Evolutionary conservation across 1,140 invertebrate species (phyloP), one percentile per base, ranked within the genome.

Genomic region (Calosoma granatense): DNA sequence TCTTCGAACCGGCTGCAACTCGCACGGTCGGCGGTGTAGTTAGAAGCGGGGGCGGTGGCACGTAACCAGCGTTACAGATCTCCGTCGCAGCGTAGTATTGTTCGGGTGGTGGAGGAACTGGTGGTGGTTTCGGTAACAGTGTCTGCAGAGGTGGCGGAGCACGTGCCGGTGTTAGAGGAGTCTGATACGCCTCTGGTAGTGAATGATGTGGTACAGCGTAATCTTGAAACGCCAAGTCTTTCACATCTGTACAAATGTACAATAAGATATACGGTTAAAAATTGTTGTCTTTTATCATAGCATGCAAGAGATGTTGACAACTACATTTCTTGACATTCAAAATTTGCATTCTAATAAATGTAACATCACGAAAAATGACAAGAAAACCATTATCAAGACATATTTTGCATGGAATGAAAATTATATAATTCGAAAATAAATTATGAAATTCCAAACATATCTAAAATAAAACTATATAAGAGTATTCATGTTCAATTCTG

Each of bases 11-110:
- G n/a, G 26, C n/a, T n/a, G n/a, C n/a, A n/a, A 36, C 26, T 36
- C 66, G 57, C 20, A 67, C 62, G 1, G 67, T 64, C 2, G 68
- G 66, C 41, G 68, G 67, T 11, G 66, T 69, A 22, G 63, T 65
- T 20, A 65, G 54, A 21, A 66, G 68, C 14, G 68, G 68, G 11
- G 69, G 66, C 2, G 67, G 67, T 20, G 67, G 67, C 14, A 65
- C 59, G 59, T 64, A 67, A 22, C 67, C 63, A 20, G 63, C 51
- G 55, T 65, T 67, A 59, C 67, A 69, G 23, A 70, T 66, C 59
- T 70, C 69, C 11, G 67, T 70, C 22, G 69, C 67, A 15, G 69
- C 69, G 57, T 70, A 70, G 54, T 70, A 69, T 30, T 61, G 59
- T 59, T 70, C 69, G 14, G 64, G 58, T 14, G 67, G 66, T 36